These are phyloP conservation scores for Polypterus senegalus DNA, from an alignment of 2,113 vertebrate genomes.

Conservation along the genomic window DNA sequence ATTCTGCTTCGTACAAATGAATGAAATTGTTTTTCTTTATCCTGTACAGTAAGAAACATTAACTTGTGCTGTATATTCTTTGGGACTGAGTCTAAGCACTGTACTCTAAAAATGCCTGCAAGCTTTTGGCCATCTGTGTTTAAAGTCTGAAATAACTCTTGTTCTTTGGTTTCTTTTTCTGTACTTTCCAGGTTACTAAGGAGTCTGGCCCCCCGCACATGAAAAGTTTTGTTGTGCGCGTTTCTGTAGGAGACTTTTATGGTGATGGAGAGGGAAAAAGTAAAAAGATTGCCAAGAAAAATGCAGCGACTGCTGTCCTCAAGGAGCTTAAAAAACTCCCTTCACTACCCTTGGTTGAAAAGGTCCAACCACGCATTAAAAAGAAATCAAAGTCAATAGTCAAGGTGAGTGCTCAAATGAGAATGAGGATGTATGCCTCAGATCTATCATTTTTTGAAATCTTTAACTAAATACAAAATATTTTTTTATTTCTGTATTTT, in stretches of 20 bases:
- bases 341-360: constrained; percentile 74
- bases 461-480: too few relatives aligned
- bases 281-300: constrained; percentile 96
- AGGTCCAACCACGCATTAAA: constrained; percentile 88
- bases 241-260: constrained; percentile 76
- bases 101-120: too few relatives aligned
- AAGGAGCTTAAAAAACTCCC: constrained; percentile 78
- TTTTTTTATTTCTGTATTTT: too few relatives aligned
- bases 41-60: too few relatives aligned
- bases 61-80: too few relatives aligned
- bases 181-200: constrained; percentile 77
- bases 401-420: constrained; percentile 53
- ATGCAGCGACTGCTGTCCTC: constrained; percentile 79
- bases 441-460: too few relatives aligned
- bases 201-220: constrained; percentile 93
- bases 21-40: not conserved
- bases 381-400: constrained; percentile 97
- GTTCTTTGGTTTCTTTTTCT: constrained; percentile 41
- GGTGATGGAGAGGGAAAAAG: constrained; percentile 95
- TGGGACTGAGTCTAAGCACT: too few relatives aligned
- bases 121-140: too few relatives aligned
- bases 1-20: not conserved
- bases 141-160: constrained; percentile 30
- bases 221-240: constrained; percentile 88
- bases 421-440: too few relatives aligned